phyloP scores from a whole-genome alignment of 2,797 vertebrate genomes.

The Notamacropus eugenii region DNA sequence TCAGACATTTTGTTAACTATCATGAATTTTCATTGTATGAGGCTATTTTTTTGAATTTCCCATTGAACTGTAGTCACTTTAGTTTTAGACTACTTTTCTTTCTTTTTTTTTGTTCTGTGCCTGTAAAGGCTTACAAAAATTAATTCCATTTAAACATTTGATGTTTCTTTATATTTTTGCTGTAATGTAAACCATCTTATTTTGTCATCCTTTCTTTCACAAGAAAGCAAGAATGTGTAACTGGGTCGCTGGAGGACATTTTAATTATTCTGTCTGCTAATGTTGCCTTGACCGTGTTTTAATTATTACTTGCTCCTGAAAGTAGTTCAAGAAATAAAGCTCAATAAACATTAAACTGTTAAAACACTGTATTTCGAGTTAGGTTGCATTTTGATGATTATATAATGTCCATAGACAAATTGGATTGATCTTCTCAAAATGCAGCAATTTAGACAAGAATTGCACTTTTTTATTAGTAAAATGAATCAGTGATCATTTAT shows the following conservation, averaged over 20 bases:
- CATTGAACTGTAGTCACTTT: not conserved
- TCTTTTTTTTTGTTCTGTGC: not conserved
- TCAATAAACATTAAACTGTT: not conserved
- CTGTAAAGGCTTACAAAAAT: not conserved
- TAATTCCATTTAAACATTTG: not conserved
- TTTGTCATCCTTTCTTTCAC: constrained; percentile 33
- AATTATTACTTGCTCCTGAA: constrained; percentile 23
- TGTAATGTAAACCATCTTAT: not conserved
- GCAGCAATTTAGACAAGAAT: constrained; percentile 46
- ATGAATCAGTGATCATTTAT: constrained; percentile 48
- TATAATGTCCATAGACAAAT: not conserved
- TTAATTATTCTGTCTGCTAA: constrained; percentile 15
- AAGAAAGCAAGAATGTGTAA: constrained; percentile 13
- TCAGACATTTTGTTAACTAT: not conserved
- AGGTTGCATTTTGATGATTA: constrained; percentile 22
- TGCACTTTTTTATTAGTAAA: constrained; percentile 30
- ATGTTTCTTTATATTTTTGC: not conserved
- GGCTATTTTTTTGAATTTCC: not conserved
- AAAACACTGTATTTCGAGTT: not conserved
- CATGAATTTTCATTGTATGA: not conserved
- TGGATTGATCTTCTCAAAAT: constrained; percentile 36
- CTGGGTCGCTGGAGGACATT: not conserved
- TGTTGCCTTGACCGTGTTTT: constrained; percentile 1
- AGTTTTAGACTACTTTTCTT: not conserved
- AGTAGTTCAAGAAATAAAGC: constrained; percentile 22